Percentiles rank a stretch among this genome's conserved stretches.
These are phyloP conservation scores for Pygoscelis antarcticus DNA, from an alignment of 2,113 vertebrate genomes.

Conservation along the genomic window DNA sequence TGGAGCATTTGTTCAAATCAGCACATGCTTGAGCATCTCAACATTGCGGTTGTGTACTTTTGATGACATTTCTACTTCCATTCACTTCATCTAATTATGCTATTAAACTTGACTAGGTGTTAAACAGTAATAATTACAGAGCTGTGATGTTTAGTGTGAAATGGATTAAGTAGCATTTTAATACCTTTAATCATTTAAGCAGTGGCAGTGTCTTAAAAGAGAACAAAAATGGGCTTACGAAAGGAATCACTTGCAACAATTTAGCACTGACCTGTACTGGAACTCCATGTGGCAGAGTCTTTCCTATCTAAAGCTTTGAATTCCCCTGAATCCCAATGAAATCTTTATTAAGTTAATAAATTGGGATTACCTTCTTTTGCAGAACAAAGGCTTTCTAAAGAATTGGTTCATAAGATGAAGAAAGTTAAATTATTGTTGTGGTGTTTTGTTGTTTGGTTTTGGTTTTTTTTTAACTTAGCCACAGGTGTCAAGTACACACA, in stretches of 20 bases:
- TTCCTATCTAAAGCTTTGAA: background rate
- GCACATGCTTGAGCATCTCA: background rate
- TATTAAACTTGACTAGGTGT: background rate
- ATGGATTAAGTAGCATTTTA: background rate
- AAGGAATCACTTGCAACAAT: background rate
- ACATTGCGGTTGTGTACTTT: background rate
- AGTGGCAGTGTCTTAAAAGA: background rate
- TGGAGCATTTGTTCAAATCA: background rate
- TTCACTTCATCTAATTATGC: background rate
- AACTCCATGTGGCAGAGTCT: background rate
- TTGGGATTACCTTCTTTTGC: background rate
- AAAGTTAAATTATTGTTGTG: background rate
- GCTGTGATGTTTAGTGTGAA: background rate
- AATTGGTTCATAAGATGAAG: background rate
- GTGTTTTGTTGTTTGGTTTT: background rate
- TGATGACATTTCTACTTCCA: background rate
- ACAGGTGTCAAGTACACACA: constrained; percentile 90
- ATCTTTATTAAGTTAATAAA: background rate
- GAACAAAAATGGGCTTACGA: background rate
- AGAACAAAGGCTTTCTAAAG: background rate
- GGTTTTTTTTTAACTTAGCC: constrained; percentile 70
- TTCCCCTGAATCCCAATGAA: background rate
- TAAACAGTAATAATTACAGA: background rate
- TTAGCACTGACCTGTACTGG: background rate
- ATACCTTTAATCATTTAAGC: background rate